These are phyloP conservation scores for Perdita meconis DNA, from an alignment of 2,888 invertebrate genomes.

Conservation along the genomic window DNA sequence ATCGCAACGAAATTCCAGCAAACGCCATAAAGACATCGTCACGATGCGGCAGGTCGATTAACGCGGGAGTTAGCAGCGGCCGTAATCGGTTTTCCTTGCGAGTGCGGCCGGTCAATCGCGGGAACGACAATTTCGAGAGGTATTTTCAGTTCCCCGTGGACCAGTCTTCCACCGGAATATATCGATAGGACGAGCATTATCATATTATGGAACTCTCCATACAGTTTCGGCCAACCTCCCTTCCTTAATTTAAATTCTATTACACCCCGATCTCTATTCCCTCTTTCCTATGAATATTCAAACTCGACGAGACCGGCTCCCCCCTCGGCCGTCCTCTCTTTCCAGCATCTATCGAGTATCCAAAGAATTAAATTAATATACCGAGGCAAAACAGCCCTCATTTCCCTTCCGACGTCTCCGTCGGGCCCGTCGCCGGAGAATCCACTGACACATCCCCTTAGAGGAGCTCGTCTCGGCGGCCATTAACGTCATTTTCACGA, in stretches of 20 bases:
- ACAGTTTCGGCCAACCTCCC: slow-evolving; percentile 75
- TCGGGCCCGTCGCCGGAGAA: slow-evolving; percentile 53
- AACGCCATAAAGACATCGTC: slow-evolving; percentile 16
- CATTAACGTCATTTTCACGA: slow-evolving; percentile 74
- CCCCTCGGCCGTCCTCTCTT: slow-evolving; percentile 63
- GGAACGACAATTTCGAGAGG: slow-evolving; percentile 72
- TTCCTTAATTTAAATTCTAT: slow-evolving; percentile 84
- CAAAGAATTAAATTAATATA: slow-evolving; percentile 84
- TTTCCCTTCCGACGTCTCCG: slow-evolving; percentile 40
- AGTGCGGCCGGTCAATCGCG: slow-evolving; percentile 70
- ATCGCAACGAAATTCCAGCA: neutral
- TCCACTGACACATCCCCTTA: slow-evolving; percentile 64
- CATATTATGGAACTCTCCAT: slow-evolving; percentile 79
- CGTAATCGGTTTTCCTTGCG: slow-evolving; percentile 56
- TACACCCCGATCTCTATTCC: slow-evolving; percentile 84
- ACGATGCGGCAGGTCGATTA: slow-evolving; percentile 48
- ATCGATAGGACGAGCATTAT: slow-evolving; percentile 78
- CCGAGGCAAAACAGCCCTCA: slow-evolving; percentile 77
- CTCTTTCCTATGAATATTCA: slow-evolving; percentile 84
- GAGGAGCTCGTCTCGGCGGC: slow-evolving; percentile 71
- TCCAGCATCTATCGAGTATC: slow-evolving; percentile 82
- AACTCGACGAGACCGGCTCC: slow-evolving; percentile 76
- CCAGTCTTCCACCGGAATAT: slow-evolving; percentile 69
- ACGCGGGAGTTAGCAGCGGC: slow-evolving; percentile 39
- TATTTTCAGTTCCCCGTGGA: slow-evolving; percentile 69